phyloP scores from a whole-genome alignment of 2,113 vertebrate species.

The Tauraco erythrolophus region DNA sequence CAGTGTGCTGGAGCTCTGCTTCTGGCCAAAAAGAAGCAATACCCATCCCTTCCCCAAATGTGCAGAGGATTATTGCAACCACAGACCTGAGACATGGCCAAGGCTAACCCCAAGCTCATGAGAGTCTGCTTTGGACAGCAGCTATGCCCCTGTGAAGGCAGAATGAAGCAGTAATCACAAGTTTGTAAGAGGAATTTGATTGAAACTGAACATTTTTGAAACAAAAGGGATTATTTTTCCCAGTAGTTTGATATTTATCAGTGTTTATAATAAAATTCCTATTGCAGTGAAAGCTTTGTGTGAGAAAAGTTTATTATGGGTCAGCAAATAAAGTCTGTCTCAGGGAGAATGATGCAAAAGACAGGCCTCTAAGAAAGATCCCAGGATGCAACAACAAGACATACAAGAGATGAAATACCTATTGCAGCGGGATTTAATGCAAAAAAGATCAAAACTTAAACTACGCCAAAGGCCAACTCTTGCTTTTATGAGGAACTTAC shows the following conservation, averaged over 20 bases:
- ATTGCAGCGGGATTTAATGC: not conserved
- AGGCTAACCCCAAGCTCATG: not conserved
- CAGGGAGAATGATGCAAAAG: not conserved
- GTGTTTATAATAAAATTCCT: not conserved
- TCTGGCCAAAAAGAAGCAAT: not conserved
- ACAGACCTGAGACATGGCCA: not conserved
- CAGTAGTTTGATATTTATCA: not conserved
- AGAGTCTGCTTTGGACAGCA: not conserved
- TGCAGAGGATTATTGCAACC: not conserved
- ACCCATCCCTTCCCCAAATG: not conserved
- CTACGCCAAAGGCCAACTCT: not conserved
- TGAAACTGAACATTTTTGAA: not conserved
- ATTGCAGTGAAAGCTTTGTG: not conserved
- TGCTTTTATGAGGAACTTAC: not conserved
- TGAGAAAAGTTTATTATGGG: not conserved
- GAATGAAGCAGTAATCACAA: not conserved
- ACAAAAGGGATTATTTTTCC: not conserved
- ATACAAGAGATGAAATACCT: not conserved
- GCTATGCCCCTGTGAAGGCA: not conserved
- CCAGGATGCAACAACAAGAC: not conserved
- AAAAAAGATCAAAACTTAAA: conserved; percentile 25
- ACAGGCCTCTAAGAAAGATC: not conserved
- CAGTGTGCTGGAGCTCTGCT: not conserved
- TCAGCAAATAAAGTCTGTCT: not conserved
- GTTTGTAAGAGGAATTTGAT: not conserved